Percentiles rank a stretch among this genome's conserved stretches.
Evolutionary conservation across 2,113 vertebrate genomes (phyloP).

Genomic region (Phylloscopus trochiloides): DNA sequence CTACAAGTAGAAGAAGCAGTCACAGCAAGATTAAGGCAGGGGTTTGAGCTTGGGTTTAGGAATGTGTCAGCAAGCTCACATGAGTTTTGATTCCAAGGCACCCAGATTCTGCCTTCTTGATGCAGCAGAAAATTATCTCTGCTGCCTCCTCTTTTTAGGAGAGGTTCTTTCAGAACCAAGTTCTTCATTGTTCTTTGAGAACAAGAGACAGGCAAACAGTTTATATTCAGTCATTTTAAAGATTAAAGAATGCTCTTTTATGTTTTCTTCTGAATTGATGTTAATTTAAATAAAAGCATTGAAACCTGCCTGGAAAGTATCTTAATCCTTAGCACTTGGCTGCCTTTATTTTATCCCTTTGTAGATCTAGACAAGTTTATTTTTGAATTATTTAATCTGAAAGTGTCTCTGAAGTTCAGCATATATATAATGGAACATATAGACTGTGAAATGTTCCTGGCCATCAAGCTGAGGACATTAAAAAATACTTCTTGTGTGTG

Average conservation of each 20-base stretch:
- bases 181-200: neutral
- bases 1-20: neutral
- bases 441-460: slow-evolving; percentile 27
- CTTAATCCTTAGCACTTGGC: slow-evolving; percentile 39
- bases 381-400: slow-evolving; percentile 41
- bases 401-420: slow-evolving; percentile 21
- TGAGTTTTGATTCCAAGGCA: neutral
- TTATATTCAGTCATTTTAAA: neutral
- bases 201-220: neutral
- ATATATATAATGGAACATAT: slow-evolving; percentile 24
- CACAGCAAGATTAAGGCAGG: neutral
- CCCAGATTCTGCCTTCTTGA: neutral
- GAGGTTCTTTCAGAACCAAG: neutral
- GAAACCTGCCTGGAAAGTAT: neutral
- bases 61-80: neutral
- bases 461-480: neutral
- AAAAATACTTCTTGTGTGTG: neutral
- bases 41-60: neutral
- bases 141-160: neutral
- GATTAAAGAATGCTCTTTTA: neutral
- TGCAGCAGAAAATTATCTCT: neutral
- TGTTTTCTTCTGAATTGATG: neutral
- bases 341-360: slow-evolving; percentile 26
- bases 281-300: slow-evolving; percentile 4
- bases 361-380: slow-evolving; percentile 40